A percentile compares a stretch with the other conserved stretches of the same genome.
Evolutionary conservation across 2,797 vertebrate genomes (phyloP).

Genomic region (Erethizon dorsatum): DNA sequence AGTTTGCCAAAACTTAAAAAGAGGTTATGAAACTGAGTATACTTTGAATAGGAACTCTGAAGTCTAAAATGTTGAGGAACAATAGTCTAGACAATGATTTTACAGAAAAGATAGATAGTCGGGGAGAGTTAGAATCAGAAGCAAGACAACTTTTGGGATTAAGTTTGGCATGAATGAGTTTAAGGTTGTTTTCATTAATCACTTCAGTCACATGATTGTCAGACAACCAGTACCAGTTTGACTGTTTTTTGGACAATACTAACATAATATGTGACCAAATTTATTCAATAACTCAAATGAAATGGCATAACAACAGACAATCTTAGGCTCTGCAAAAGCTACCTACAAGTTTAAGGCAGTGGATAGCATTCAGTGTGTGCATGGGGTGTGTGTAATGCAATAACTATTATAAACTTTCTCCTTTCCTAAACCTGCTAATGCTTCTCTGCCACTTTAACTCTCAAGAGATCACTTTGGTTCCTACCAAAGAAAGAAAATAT

Average conservation of each 20-base stretch:
- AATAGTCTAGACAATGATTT: not conserved
- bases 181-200: not conserved
- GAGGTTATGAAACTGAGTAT: not conserved
- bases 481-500: constrained; percentile 8
- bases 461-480: not conserved
- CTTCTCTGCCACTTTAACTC: not conserved
- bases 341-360: constrained; percentile 20
- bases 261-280: constrained; percentile 65
- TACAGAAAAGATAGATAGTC: no score
- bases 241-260: constrained; percentile 67
- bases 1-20: not conserved
- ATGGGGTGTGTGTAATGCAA: not conserved
- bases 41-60: not conserved
- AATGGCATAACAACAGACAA: not conserved
- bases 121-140: not conserved
- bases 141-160: not conserved
- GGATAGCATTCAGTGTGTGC: not conserved
- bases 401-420: constrained; percentile 48
- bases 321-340: constrained; percentile 57
- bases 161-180: not conserved
- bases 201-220: not conserved
- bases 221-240: constrained; percentile 9
- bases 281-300: constrained; percentile 43
- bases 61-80: not conserved
- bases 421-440: not conserved